Conservation (phyloP, 2,888 invertebrate genomes). For the Ethmia dodecea region DNA sequence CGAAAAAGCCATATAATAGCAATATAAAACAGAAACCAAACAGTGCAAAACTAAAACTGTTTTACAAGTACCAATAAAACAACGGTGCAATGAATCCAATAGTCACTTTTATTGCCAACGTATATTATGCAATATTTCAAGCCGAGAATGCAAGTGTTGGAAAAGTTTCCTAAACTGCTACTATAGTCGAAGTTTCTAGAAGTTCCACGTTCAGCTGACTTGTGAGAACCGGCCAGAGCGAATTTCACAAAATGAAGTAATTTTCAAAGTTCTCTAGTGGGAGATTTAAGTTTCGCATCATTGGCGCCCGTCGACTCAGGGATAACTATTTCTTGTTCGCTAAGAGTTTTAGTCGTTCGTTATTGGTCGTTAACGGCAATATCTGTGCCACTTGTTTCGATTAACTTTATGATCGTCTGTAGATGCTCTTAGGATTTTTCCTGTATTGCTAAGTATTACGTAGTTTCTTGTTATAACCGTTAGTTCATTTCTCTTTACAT, state of each 20-base stretch:
- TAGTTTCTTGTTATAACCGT: no score
- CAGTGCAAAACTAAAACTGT: no score
- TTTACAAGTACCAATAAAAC: constrained; percentile 46
- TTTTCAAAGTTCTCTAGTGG: constrained; percentile 26
- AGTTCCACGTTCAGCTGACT: constrained; percentile 40
- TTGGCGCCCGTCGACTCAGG: constrained; percentile 26
- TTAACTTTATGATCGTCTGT: no score
- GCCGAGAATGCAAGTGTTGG: constrained; percentile 54
- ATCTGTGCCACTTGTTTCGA: no score
- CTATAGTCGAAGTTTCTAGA: constrained; percentile 28
- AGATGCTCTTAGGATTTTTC: no score
- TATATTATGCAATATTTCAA: constrained; percentile 63
- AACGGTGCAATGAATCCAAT: constrained; percentile 46
- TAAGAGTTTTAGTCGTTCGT: constrained; percentile 9
- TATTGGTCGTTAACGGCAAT: no score
- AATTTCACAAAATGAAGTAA: constrained; percentile 46
- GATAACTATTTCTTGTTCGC: constrained; percentile 19
- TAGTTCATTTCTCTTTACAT: no score
- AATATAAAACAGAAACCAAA: no score
- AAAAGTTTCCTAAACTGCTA: constrained; percentile 40
- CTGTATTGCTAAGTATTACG: no score
- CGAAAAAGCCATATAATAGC: no score
- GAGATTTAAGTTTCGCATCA: constrained; percentile 34
- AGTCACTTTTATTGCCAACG: constrained; percentile 47
- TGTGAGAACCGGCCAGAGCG: constrained; percentile 25